Percentiles rank a stretch among this genome's conserved stretches.
These are phyloP conservation scores for Pithecia hirsuta DNA, from an alignment of 2,797 vertebrate genomes.

Conservation along the genomic window DNA sequence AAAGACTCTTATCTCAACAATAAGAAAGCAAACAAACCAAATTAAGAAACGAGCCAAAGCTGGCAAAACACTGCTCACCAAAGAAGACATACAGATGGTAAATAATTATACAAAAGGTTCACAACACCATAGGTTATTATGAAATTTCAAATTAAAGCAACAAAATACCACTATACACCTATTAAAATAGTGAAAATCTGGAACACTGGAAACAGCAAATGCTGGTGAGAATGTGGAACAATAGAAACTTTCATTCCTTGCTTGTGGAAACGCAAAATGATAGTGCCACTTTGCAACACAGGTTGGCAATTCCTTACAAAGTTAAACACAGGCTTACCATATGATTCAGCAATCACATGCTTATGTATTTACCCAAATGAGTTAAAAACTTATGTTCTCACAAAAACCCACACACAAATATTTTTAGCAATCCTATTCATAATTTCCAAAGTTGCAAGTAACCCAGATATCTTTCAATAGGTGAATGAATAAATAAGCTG, in stretches of 20 bases:
- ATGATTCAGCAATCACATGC: neutral
- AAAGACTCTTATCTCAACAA: neutral
- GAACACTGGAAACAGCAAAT: neutral
- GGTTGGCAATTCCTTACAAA: neutral
- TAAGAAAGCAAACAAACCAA: neutral
- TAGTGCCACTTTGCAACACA: neutral
- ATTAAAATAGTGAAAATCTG: neutral
- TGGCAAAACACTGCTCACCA: neutral
- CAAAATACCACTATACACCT: neutral
- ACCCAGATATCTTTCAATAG: neutral
- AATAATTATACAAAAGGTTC: neutral
- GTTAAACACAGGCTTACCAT: neutral
- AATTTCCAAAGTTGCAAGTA: neutral
- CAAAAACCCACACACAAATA: neutral
- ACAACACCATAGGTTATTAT: neutral
- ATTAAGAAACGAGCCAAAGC: neutral
- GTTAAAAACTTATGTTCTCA: neutral
- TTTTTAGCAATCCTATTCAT: neutral
- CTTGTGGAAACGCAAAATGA: neutral
- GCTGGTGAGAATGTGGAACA: neutral
- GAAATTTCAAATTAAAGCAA: neutral
- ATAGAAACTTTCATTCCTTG: neutral
- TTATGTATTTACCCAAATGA: neutral
- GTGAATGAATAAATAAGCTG: neutral
- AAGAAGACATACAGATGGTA: neutral